These are phyloP conservation scores for Entomyzon cyanotis DNA, from an alignment of 2,113 vertebrate genomes.

Conservation along the genomic window DNA sequence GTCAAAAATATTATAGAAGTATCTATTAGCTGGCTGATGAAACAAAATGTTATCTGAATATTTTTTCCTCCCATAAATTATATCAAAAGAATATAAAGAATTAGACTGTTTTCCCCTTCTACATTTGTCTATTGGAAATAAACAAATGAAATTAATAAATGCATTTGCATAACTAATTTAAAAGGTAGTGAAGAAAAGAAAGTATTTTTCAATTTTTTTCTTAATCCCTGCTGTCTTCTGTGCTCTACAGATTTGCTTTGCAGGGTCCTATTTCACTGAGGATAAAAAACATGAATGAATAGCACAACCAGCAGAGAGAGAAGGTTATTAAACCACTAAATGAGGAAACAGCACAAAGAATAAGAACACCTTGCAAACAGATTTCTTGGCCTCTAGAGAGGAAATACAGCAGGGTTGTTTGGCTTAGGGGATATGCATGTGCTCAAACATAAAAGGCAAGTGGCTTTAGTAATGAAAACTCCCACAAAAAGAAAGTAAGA, in stretches of 20 bases:
- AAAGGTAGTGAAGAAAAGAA: not conserved
- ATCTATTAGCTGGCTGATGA: not conserved
- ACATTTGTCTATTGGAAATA: not conserved
- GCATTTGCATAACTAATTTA: not conserved
- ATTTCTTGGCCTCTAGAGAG: constrained; percentile 7
- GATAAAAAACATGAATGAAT: not conserved
- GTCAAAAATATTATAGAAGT: not conserved
- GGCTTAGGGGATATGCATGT: not conserved
- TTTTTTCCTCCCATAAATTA: not conserved
- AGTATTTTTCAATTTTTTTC: not conserved
- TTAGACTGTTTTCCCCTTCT: not conserved
- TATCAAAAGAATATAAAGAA: not conserved
- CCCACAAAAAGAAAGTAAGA: not conserved
- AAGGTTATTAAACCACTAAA: constrained; percentile 31
- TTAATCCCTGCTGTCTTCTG: not conserved
- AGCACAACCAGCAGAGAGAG: not conserved
- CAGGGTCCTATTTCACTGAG: not conserved
- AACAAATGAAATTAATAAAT: not conserved
- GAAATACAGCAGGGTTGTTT: constrained; percentile 1
- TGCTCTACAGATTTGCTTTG: not conserved
- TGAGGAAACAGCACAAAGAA: not conserved
- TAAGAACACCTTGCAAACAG: constrained; percentile 17
- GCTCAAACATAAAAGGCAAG: constrained; percentile 13
- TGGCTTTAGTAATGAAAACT: constrained; percentile 23
- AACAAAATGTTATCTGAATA: not conserved